These are phyloP conservation scores for Cryptus viduatorius DNA, from an alignment of 2,888 invertebrate genomes.

Conservation along the genomic window DNA sequence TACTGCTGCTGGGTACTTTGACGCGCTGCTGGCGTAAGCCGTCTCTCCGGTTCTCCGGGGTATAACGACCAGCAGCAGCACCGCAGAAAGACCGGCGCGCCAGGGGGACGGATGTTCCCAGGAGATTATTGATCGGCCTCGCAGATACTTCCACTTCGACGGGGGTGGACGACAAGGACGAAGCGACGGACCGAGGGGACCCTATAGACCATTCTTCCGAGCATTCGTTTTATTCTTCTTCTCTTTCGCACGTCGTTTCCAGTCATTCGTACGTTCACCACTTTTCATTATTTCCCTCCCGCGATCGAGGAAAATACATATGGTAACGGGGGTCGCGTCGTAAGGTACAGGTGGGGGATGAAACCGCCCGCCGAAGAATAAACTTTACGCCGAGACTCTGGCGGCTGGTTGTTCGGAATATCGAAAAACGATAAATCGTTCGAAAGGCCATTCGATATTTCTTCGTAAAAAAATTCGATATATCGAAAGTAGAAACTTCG, in stretches of 20 bases:
- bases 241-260: background rate
- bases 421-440: background rate
- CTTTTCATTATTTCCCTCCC: background rate
- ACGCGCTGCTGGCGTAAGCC: conserved; percentile 5
- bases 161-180: conserved; percentile 70
- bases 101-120: conserved; percentile 83
- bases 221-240: background rate
- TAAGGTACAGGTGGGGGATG: background rate
- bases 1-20: conserved; percentile 41
- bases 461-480: background rate
- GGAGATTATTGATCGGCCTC: conserved; percentile 83
- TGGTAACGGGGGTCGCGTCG: background rate
- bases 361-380: background rate
- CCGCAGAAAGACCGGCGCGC: conserved; percentile 30
- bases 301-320: background rate
- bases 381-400: background rate
- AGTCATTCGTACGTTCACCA: background rate
- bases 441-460: background rate
- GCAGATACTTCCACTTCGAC: conserved; percentile 78
- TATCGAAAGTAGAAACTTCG: background rate
- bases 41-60: background rate
- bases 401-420: background rate
- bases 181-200: conserved; percentile 46
- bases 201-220: background rate
- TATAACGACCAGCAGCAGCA: conserved; percentile 31